These are phyloP conservation scores for Polypedilum vanderplanki DNA, from an alignment of 1,140 invertebrate species.

Conservation along the genomic window DNA sequence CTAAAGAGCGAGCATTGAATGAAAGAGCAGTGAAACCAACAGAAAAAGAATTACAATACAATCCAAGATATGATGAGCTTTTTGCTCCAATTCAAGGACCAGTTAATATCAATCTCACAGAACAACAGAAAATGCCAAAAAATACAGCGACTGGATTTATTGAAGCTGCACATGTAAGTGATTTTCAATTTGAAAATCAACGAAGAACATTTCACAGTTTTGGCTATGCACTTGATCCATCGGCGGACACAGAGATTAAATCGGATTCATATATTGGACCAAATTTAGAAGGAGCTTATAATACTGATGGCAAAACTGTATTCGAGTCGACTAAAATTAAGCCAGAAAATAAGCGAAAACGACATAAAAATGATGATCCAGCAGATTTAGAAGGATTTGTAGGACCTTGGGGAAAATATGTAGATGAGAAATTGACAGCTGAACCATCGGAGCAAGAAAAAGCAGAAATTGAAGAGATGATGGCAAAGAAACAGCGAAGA, in stretches of 20 bases:
- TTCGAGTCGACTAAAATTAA: slow-evolving; percentile 74
- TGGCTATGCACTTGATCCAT: slow-evolving; percentile 94
- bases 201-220: slow-evolving; percentile 89
- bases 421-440: slow-evolving; percentile 80
- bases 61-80: slow-evolving; percentile 93
- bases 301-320: slow-evolving; percentile 70
- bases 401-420: slow-evolving; percentile 94
- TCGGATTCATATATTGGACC: slow-evolving; percentile 61
- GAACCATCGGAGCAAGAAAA: slow-evolving; percentile 89
- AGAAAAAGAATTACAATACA: slow-evolving; percentile 74
- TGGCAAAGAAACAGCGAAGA: slow-evolving; percentile 84
- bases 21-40: slow-evolving; percentile 60
- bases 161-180: slow-evolving; percentile 90
- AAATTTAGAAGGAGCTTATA: slow-evolving; percentile 52
- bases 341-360: slow-evolving; percentile 79
- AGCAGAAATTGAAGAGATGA: slow-evolving; percentile 85
- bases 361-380: slow-evolving; percentile 84
- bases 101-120: slow-evolving; percentile 82
- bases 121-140: slow-evolving; percentile 76
- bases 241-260: slow-evolving; percentile 61
- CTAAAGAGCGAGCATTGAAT: slow-evolving; percentile 54
- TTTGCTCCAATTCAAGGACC: slow-evolving; percentile 89
- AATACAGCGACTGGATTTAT: slow-evolving; percentile 94
- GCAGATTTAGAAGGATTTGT: slow-evolving; percentile 90
- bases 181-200: slow-evolving; percentile 98